Conservation (phyloP, 2,888 invertebrate species). For the Cheilosia variabilis region DNA sequence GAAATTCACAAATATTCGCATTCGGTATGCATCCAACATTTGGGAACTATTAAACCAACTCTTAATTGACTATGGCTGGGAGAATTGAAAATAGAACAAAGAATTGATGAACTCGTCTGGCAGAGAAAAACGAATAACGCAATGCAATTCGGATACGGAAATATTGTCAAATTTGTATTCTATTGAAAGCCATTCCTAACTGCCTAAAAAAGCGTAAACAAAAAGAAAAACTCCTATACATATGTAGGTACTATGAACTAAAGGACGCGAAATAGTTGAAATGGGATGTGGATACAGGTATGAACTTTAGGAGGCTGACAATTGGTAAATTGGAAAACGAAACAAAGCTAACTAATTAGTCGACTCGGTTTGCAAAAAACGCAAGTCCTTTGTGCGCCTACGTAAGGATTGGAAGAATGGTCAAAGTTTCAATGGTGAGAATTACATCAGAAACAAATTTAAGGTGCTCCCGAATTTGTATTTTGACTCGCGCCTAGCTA, state of each 20-base stretch:
- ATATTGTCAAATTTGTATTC: slow-evolving; percentile 47
- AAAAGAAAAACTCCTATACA: background rate
- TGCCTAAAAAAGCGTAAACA: background rate
- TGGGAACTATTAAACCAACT: slow-evolving; percentile 34
- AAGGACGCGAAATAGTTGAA: background rate
- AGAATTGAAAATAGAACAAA: slow-evolving; percentile 15
- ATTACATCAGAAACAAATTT: too few species aligned
- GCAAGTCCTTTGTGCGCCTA: background rate
- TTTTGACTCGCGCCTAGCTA: too few species aligned
- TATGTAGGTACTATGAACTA: background rate
- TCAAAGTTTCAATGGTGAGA: too few species aligned
- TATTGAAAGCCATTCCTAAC: slow-evolving; percentile 39
- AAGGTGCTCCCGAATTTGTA: too few species aligned
- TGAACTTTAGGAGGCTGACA: background rate
- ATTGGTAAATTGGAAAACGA: slow-evolving; percentile 15
- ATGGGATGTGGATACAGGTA: background rate
- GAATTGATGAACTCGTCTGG: slow-evolving; percentile 26
- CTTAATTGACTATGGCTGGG: slow-evolving; percentile 44
- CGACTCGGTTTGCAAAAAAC: background rate
- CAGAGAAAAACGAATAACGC: background rate
- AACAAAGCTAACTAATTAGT: slow-evolving; percentile 9
- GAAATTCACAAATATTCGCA: background rate
- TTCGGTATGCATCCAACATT: background rate
- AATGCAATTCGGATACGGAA: background rate
- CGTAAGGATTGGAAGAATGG: too few species aligned